Evolutionary conservation across 2,888 invertebrate genomes (phyloP), one percentile per base, ranked within the genome.

Genomic region (Polyommatus icarus): DNA sequence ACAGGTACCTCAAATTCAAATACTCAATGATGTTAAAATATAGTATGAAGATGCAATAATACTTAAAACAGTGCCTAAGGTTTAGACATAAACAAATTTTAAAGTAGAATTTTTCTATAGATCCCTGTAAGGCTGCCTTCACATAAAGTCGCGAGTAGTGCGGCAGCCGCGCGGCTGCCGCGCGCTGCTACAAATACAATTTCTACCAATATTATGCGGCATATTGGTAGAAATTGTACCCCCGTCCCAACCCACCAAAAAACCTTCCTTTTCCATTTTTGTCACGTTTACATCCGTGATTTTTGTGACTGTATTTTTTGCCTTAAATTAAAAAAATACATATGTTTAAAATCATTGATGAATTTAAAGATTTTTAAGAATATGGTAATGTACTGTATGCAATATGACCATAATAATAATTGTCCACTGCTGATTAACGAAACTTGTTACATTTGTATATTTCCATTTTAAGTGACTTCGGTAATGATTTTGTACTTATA

Each of bases 401-500:
- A n/a, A n/a, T n/a, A n/a, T n/a, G 15, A 71, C n/a, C 15, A 36
- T 10, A n/a, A 3, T 72, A 36, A 40, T 40, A 18, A 5, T 72
- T 40, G 72, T 72, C 40, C 18, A 4, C 40, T 40, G 40, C 40
- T n/a, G 10, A 72, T 40, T 40, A 18, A 73, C 50, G 12, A 29
- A 82, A 82, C 79, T 6, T 81, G 82, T 84, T 88, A 89, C 89
- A 88, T 90, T 90, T 89, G 81, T 89, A 89, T 85, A 83, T 86
- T 87, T 88, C 86, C 84, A 84, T 84, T 87, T 87, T 87, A 81
- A 86, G 82, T 84, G 82, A 86, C 84, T 88, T 87, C 87, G 87
- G 84, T 89, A 85, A 86, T 84, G 81, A 84, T 83, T 77, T 85
- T 89, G 89, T 91, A 91, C 91, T 90, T 92, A 90, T 87, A 85